Conservation (phyloP, 2,888 invertebrate genomes). For the Dioctria rufipes region DNA sequence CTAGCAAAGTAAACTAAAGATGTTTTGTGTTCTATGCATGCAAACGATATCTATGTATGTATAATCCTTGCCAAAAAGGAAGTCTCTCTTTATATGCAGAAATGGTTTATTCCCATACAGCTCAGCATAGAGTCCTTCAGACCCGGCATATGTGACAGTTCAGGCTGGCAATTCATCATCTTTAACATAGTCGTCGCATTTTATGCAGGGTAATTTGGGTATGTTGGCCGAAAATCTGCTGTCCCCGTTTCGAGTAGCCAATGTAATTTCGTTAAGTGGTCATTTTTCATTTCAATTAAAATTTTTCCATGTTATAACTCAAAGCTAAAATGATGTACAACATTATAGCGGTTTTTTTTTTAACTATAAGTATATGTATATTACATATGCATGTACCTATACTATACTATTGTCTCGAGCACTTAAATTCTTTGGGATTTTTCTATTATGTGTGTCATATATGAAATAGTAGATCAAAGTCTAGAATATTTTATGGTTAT, state of each 20-base stretch:
- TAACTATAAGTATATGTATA: too few relatives aligned
- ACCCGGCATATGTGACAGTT: constrained; percentile 43
- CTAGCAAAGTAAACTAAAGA: constrained; percentile 24
- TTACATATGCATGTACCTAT: too few relatives aligned
- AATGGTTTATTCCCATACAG: not conserved
- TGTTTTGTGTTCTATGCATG: constrained; percentile 25
- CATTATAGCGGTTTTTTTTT: too few relatives aligned
- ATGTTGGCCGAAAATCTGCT: constrained; percentile 41
- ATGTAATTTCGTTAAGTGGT: constrained; percentile 72
- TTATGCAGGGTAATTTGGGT: constrained; percentile 39
- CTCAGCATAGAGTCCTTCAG: not conserved
- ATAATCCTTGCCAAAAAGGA: constrained; percentile 37
- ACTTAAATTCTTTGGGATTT: too few relatives aligned
- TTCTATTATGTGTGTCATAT: too few relatives aligned
- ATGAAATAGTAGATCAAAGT: too few relatives aligned
- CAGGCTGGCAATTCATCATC: constrained; percentile 41
- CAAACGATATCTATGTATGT: not conserved
- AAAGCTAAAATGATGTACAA: not conserved
- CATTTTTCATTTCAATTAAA: constrained; percentile 70
- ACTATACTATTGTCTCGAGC: too few relatives aligned
- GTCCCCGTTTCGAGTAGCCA: not conserved
- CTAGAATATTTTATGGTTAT: too few relatives aligned
- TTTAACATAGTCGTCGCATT: constrained; percentile 21
- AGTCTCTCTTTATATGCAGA: constrained; percentile 12
- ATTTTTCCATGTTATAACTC: not conserved